Evolutionary conservation across 2,888 invertebrate species (phyloP).

Genomic region (Hermaeophaga mercurialis): DNA sequence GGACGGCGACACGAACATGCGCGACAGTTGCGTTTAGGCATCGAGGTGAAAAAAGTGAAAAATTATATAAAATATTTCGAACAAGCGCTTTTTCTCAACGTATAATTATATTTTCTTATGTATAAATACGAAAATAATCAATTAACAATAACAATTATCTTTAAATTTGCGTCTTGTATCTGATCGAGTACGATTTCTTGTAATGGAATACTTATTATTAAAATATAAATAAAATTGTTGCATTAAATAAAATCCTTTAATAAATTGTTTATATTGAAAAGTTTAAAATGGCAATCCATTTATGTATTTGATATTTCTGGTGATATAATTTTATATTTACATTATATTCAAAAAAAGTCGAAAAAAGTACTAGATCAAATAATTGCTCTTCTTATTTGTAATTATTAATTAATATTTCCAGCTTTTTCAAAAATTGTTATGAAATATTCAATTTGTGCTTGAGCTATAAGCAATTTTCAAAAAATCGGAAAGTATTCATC

Average conservation of each 20-base stretch:
- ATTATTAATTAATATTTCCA: slow-evolving; percentile 1
- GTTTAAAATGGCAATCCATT: no score
- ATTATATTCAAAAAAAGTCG: not conserved
- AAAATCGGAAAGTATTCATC: slow-evolving; percentile 28
- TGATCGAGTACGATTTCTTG: slow-evolving; percentile 5
- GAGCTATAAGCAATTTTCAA: slow-evolving; percentile 10
- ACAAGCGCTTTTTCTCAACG: slow-evolving; percentile 49
- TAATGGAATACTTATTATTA: no score
- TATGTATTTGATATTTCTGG: no score
- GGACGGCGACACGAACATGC: slow-evolving; percentile 39
- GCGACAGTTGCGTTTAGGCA: slow-evolving; percentile 48
- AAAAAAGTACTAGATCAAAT: not conserved
- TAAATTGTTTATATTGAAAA: no score
- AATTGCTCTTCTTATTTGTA: not conserved
- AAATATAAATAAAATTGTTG: no score
- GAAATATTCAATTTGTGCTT: slow-evolving; percentile 4
- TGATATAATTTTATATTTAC: no score
- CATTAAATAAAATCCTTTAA: no score
- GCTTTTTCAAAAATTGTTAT: slow-evolving; percentile 5
- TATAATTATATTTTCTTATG: slow-evolving; percentile 47
- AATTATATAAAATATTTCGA: slow-evolving; percentile 49
- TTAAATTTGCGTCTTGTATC: slow-evolving; percentile 6
- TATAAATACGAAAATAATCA: slow-evolving; percentile 56
- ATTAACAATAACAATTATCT: slow-evolving; percentile 53
- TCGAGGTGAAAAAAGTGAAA: slow-evolving; percentile 55